Percentiles rank a stretch among this genome's conserved stretches.
Evolutionary conservation across 2,797 vertebrate species (phyloP).

Genomic region (Sebastes iracundus): DNA sequence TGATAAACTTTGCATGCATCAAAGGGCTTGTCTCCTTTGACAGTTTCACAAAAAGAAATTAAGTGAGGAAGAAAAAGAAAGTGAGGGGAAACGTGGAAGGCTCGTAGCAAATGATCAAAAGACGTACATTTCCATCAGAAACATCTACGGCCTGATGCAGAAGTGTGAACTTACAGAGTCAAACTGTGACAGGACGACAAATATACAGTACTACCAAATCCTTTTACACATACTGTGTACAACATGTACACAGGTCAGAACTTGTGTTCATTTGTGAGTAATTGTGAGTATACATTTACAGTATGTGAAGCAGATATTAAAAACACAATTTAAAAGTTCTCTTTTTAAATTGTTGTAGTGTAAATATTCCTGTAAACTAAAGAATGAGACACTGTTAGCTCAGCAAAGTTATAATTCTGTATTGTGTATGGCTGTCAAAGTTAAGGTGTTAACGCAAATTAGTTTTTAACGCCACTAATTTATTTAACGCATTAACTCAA

Average conservation of each 20-base stretch:
- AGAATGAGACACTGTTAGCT: not conserved
- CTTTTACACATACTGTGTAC: not conserved
- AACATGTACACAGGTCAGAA: not conserved
- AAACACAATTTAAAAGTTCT: not conserved
- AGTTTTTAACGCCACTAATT: too few species aligned
- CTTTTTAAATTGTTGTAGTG: not conserved
- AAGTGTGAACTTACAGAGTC: conserved; percentile 43
- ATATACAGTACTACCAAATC: not conserved
- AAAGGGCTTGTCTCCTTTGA: conserved; percentile 60
- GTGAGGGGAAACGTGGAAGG: conserved; percentile 30
- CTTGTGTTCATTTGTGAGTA: not conserved
- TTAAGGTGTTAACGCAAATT: too few species aligned
- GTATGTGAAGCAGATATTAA: not conserved
- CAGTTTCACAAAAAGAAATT: conserved; percentile 61
- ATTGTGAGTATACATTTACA: not conserved
- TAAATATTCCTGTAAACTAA: not conserved
- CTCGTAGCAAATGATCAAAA: conserved; percentile 68
- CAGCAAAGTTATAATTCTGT: not conserved
- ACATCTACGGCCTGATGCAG: conserved; percentile 51
- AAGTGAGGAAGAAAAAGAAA: conserved; percentile 36
- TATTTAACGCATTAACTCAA: too few species aligned
- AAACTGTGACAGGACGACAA: conserved; percentile 41
- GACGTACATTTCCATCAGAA: conserved; percentile 36
- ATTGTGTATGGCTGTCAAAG: not conserved
- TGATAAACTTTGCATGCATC: conserved; percentile 68